These are phyloP conservation scores for Myzus persicae DNA, from an alignment of 1,140 invertebrate genomes.

Conservation along the genomic window DNA sequence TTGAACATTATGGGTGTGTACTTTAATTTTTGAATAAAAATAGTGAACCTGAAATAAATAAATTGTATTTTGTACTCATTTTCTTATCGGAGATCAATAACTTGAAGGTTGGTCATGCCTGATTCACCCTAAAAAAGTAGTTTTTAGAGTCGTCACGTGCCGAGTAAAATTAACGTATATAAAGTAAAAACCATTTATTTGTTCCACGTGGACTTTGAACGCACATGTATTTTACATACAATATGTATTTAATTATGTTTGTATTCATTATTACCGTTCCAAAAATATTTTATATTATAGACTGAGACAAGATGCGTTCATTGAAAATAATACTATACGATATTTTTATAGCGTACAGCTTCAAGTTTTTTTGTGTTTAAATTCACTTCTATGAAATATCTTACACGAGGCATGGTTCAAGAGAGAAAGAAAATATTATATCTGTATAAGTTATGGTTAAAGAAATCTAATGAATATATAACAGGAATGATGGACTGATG, in stretches of 20 bases:
- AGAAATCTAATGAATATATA: background rate
- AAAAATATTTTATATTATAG: background rate
- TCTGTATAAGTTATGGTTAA: background rate
- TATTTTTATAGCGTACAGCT: background rate
- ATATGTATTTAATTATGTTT: background rate
- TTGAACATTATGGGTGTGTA: background rate
- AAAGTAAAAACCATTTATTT: background rate
- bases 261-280: background rate
- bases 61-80: background rate
- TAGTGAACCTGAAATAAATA: background rate
- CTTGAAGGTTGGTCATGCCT: background rate
- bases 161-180: background rate
- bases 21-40: background rate
- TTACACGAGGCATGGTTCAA: background rate
- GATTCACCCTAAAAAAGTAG: background rate
- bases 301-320: background rate
- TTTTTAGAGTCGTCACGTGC: background rate
- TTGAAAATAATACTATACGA: background rate
- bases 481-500: background rate
- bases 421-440: background rate
- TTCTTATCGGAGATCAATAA: background rate
- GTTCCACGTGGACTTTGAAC: background rate
- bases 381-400: background rate
- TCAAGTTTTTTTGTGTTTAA: conserved; percentile 3
- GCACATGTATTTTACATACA: background rate